Base-by-base conservation (phyloP, 2,797 vertebrate genomes). In the Pipistrellus pipistrellus region DNA sequence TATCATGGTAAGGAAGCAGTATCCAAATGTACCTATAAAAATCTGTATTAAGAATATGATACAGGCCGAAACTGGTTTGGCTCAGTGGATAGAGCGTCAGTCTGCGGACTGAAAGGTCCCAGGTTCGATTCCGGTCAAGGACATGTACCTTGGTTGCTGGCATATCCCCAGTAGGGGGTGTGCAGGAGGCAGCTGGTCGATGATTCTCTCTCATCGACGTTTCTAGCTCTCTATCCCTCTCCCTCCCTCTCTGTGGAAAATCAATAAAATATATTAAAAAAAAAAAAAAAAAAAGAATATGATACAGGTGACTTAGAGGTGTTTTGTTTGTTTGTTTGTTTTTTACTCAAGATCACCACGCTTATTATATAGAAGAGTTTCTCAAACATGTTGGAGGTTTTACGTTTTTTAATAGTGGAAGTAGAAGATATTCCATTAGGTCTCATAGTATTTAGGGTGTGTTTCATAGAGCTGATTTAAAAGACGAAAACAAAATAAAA, bases 371-470 rank as follows among this genome's bases (percentile, higher is more conserved):
- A 85, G 82, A 93, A 96, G 20, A 51, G 88, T 88, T 97, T 94
- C 88, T 97, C 95, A 53, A 96, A 97, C 97, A 96, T 96, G 88
- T 96, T 96, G 93, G 78, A 97, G 92, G 96, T 92, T 97, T 98
- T 98, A 98, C 98, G 97, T 95, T 98, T 98, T 98, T 98, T 97
- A 97, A 98, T 95, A 98, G 97, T 98, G 98, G 98, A 98, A 98
- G 98, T 98, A 72, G 98, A 98, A 98, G 98, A 48, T 86, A 95
- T 62, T 91, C 77, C 86, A 27, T 71, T 93, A 82, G 68, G 64
- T 94, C 21, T 96, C 55, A 25, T 32, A 53, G 48, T 95, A 38
- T 94, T 93, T 66, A 87, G 80, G 35, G 75, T 94, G n/a, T 87
- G 90, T 51, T 91, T 91, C 68, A 85, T 11, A 14, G 85, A 96